Base-by-base conservation (phyloP, 2,113 vertebrate genomes). In the Hemibagrus wyckioides region DNA sequence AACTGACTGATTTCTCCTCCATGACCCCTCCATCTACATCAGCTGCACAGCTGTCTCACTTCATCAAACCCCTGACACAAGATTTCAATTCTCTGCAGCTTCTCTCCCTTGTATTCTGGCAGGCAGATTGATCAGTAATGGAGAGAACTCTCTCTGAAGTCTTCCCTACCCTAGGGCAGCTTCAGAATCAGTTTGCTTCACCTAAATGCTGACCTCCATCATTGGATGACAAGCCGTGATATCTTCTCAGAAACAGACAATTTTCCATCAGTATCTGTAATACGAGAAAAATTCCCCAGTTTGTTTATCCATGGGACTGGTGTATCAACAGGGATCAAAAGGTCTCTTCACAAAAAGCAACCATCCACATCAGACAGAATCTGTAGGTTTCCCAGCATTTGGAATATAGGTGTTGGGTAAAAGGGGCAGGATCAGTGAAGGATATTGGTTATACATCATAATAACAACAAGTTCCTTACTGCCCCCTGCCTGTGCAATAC, bases 401-500 rank as follows among this genome's bases (percentile, higher is more conserved):
- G 17, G n/a, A 54, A 11, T 7, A 56, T 79, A 59, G n/a, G 54
- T 28, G 65, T 80, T 75, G 36, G 54, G 88, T 88, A n/a, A 80
- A 86, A 88, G 86, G 65, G 79, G n/a, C 28, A 69, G 30, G 56
- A 65, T 81, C n/a, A 65, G 33, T 41, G 28, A 82, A 83, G 39
- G 65, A 79, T n/a, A 52, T 54, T 28, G 4, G 28, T 65, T 61
- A 33, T 67, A 79, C 14, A 61, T 10, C 39, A 48, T 5, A 48
- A 7, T 48, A 7, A 48, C 44, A n/a, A 41, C 41, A 33, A 54
- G 83, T 52, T 69, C 39, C 52, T 39, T 84, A 88, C 87, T 77
- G 81, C 85, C 89, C 87, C 89, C 87, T 84, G 67, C 87, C 57
- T 82, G 48, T 39, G 52, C n/a, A 71, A 36, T 36, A n/a, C 4